Base-by-base conservation (phyloP, 2,888 invertebrate species). In the Labia minor region DNA sequence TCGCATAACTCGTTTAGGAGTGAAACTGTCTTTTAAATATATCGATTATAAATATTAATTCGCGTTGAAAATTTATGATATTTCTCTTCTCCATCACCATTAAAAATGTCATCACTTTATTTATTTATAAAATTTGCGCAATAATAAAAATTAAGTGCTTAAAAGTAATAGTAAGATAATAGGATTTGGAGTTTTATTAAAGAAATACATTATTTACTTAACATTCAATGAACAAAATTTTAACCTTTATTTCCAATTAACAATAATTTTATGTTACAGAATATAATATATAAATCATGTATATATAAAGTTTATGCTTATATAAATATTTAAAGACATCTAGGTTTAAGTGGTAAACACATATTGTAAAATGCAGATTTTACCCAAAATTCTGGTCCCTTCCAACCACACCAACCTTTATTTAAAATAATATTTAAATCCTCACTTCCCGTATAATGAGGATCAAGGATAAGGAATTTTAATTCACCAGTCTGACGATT, bases 381-480 rank as follows among this genome's bases (percentile, higher is more conserved):
- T 74, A 91, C 89, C 98, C 99, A 99, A 78, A 99, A 99, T 70
- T 90, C 88, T 1, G 86, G 81, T 21, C 85, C 87, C 77, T 99
- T 99, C 99, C 99, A 99, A 0, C 91, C 93, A 77, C 98, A 97
- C 94, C 96, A 96, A 4, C 97, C 96, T 82, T 95, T 91, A 69
- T 80, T 83, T 71, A 87, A 80, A 65, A 92, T 85, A 0, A 81
- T 82, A 33, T 83, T 80, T 65, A 95, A 76, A 74, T 95, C 89
- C 73, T 97, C 96, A 0, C 82, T 77, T 0, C 95, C 98, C 0
- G 93, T 95, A 78, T 95, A 99, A 79, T 99, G 99, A 0, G 99
- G 99, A 81, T 99, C 99, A 49, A 99, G 81, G 72, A 99, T 92
- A n/a, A 99, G 84, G 61, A 70, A 99, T 73, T 89, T 88, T 0